Evolutionary conservation across 2,888 invertebrate genomes (phyloP).

Genomic region (Netelia inedita): DNA sequence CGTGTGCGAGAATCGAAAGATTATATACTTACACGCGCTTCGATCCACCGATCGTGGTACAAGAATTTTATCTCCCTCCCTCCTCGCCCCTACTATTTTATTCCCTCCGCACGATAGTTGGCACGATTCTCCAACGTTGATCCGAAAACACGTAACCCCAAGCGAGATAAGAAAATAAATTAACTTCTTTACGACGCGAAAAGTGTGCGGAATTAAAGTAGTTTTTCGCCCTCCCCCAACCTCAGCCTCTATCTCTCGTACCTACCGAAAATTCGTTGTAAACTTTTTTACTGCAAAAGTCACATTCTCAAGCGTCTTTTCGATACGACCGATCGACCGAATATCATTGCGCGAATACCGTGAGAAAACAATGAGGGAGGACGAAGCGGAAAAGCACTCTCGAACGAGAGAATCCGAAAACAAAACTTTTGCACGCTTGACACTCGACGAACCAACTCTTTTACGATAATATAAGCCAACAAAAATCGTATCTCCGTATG

Average conservation of each 20-base stretch:
- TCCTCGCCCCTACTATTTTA: neutral
- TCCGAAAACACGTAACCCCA: slow-evolving; percentile 33
- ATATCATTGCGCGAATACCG: slow-evolving; percentile 1
- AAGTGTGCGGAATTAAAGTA: slow-evolving; percentile 54
- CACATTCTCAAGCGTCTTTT: slow-evolving; percentile 25
- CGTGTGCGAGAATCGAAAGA: slow-evolving; percentile 48
- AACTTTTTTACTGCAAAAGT: slow-evolving; percentile 29
- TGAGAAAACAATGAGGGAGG: neutral
- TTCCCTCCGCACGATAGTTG: slow-evolving; percentile 24
- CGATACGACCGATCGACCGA: neutral
- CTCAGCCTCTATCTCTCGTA: neutral
- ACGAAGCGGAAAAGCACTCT: neutral
- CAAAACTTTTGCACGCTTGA: neutral
- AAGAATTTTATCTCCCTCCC: slow-evolving; percentile 1
- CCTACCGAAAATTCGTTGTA: slow-evolving; percentile 14
- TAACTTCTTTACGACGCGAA: slow-evolving; percentile 47
- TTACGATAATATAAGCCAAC: too few species aligned
- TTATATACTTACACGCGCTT: slow-evolving; percentile 48
- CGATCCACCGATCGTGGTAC: slow-evolving; percentile 46
- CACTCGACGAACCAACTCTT: too few species aligned
- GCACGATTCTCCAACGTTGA: slow-evolving; percentile 41
- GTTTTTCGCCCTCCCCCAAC: slow-evolving; percentile 19
- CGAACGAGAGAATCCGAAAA: neutral
- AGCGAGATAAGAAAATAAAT: slow-evolving; percentile 52
- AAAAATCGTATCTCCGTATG: too few species aligned